phyloP scores from a whole-genome alignment of 2,888 invertebrate species.

The Acronicta leporina region DNA sequence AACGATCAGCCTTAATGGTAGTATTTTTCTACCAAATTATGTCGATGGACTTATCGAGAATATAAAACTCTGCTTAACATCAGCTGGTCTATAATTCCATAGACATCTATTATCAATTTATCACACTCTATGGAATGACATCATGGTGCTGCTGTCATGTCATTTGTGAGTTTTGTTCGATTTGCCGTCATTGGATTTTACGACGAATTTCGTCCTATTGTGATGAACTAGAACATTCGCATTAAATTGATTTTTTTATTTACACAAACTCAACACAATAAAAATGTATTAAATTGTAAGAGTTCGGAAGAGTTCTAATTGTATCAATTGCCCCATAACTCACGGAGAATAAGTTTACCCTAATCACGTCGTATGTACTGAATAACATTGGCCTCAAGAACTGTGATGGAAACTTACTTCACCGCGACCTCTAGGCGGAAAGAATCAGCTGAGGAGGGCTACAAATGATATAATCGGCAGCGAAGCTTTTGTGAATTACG shows the following conservation, averaged over 20 bases:
- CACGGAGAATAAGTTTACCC: constrained; percentile 60
- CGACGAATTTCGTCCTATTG: constrained; percentile 71
- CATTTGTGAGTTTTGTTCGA: constrained; percentile 66
- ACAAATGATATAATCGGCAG: constrained; percentile 77
- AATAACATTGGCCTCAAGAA: constrained; percentile 73
- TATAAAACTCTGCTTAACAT: constrained; percentile 23
- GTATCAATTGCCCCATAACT: constrained; percentile 58
- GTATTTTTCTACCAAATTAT: constrained; percentile 11
- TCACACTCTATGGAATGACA: constrained; percentile 52
- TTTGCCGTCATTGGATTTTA: constrained; percentile 73
- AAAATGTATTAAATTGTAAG: constrained; percentile 53
- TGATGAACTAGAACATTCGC: constrained; percentile 73
- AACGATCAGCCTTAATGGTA: no score
- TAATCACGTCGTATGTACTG: constrained; percentile 64
- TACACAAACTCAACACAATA: constrained; percentile 43
- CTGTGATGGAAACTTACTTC: constrained; percentile 85
- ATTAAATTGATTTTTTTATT: constrained; percentile 59
- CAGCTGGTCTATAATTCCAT: constrained; percentile 47
- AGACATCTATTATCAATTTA: constrained; percentile 18
- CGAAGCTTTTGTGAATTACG: constrained; percentile 56
- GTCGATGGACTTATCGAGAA: constrained; percentile 14
- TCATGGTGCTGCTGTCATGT: constrained; percentile 52
- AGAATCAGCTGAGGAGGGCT: constrained; percentile 81
- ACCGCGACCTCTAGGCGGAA: constrained; percentile 77
- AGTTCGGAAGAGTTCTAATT: constrained; percentile 30